Conservation (phyloP, 1,140 invertebrate species). For the Spodoptera litura region DNA sequence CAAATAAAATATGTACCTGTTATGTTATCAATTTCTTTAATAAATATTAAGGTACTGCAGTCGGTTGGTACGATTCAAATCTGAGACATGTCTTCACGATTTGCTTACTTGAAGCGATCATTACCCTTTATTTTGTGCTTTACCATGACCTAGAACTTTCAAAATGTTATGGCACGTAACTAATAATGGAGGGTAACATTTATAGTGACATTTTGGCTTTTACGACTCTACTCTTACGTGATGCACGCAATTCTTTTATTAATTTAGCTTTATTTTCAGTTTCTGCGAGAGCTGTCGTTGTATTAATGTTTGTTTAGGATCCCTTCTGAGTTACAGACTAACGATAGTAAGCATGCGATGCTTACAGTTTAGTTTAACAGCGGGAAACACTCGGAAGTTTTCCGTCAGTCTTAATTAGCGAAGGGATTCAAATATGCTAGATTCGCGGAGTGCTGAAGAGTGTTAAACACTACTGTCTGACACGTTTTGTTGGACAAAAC, state of each 20-base stretch:
- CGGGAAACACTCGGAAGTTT: too few relatives aligned
- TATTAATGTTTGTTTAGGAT: not conserved
- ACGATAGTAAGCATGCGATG: conserved; percentile 11
- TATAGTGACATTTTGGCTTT: conserved; percentile 39
- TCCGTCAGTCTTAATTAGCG: too few relatives aligned
- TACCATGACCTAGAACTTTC: conserved; percentile 44
- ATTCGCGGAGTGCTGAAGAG: too few relatives aligned
- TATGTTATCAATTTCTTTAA: not conserved
- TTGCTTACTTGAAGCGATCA: not conserved
- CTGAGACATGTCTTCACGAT: not conserved
- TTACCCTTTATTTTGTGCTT: conserved; percentile 5
- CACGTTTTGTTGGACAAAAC: too few relatives aligned
- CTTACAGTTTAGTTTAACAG: not conserved
- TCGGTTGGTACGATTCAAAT: not conserved
- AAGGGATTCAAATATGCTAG: too few relatives aligned
- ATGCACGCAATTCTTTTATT: conserved; percentile 29
- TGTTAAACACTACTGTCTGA: too few relatives aligned
- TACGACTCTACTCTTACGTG: conserved; percentile 39
- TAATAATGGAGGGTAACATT: not conserved
- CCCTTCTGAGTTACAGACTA: not conserved
- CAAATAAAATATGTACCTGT: too few relatives aligned
- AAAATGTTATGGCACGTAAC: conserved; percentile 27
- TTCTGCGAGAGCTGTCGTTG: conserved; percentile 10
- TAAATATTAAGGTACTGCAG: conserved; percentile 3
- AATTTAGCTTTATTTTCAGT: conserved; percentile 4